Base-by-base conservation (phyloP, 2,797 vertebrate species). In the Leptatherina wallacei region DNA sequence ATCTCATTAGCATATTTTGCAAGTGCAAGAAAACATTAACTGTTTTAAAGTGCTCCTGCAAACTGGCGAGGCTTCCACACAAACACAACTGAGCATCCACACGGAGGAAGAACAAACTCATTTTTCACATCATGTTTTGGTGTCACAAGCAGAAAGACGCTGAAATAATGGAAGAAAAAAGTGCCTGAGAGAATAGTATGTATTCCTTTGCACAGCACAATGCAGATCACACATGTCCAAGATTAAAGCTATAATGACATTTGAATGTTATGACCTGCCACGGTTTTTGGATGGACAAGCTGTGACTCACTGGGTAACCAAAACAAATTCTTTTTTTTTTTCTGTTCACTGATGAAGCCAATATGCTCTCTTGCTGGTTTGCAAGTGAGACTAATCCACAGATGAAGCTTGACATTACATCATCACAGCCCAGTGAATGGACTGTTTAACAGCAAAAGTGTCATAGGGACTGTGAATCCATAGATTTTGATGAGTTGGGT, bases 231-330 rank as follows among this genome's bases (percentile, higher is more conserved):
- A 74, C 80, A 89, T 84, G 71, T 22, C 30, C 0, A 5, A 59
- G 29, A 77, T 77, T 71, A 75, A 38, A 42, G 51, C 16, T 59
- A 76, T 2, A 85, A 62, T 82, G 59, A 58, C 52, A 40, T 62
- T 56, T 42, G 38, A 49, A 65, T 2, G 22, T 74, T 62, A 75
- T 40, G 36, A 47, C 57, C 65, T 77, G 68, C 51, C 61, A 38
- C 35, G 11, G 49, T 80, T 82, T 30, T 74, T 74, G 67, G 49
- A 86, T 86, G 69, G 75, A 54, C 40, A 49, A 80, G 47, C 64
- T 74, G 69, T 40, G 78, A 74, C 35, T 84, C 55, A 60, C 16
- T 55, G 60, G 66, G 24, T 59, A 68, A 77, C 71, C 69, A 65
- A n/a, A 82, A 30, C 63, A 9, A 78, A 77, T 72, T 81, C 47